These are phyloP conservation scores for Leptopilina boulardi DNA, from an alignment of 1,140 invertebrate species.

Conservation along the genomic window DNA sequence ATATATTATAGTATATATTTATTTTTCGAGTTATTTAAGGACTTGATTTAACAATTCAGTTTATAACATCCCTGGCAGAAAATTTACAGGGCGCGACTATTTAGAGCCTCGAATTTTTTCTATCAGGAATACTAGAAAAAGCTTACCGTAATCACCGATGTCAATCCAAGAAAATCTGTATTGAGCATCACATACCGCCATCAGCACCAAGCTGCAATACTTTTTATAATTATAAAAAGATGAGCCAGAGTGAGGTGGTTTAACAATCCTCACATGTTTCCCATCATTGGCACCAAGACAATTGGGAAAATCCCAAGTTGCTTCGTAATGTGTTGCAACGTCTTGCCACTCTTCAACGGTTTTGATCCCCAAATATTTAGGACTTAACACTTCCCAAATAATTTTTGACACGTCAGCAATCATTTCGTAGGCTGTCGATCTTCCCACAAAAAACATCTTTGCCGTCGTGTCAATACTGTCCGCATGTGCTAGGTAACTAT, in stretches of 20 bases:
- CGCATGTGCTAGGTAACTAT: neutral
- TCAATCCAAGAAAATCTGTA: neutral
- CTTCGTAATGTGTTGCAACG: constrained; percentile 15
- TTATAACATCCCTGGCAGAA: no score
- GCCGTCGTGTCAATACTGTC: neutral
- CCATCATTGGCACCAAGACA: constrained; percentile 74
- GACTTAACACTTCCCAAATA: neutral
- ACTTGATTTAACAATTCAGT: no score
- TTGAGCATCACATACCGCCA: neutral
- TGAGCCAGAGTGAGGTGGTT: constrained; percentile 67
- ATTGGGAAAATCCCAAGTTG: constrained; percentile 65
- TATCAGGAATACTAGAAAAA: no score
- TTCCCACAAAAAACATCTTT: neutral
- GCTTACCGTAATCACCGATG: neutral
- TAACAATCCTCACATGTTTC: constrained; percentile 73
- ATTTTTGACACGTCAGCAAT: neutral
- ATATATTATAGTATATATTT: no score
- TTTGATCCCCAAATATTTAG: neutral
- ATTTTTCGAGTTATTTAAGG: no score
- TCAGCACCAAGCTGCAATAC: neutral
- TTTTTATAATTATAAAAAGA: constrained; percentile 77
- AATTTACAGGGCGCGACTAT: no score
- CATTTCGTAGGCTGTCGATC: neutral
- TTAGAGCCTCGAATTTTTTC: no score
- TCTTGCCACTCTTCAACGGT: constrained; percentile 16